Base-by-base conservation (phyloP, 2,797 vertebrate species). In the Parauchenoglanis ngamensis region DNA sequence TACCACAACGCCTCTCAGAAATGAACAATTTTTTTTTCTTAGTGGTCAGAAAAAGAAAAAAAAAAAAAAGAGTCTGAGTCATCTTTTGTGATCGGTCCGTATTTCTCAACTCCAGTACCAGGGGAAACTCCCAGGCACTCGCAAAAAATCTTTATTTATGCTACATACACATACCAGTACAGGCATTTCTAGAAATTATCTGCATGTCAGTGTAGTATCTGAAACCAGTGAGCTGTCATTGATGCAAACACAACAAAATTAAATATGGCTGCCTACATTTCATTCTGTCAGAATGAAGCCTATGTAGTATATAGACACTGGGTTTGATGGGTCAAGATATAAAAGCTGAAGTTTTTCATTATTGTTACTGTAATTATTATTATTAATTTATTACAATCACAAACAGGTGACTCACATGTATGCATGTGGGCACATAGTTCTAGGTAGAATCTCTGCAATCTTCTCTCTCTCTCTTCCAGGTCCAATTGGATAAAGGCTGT, bases 401-500 rank as follows among this genome's bases (percentile, higher is more conserved):
- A 57, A 19, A 35, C 28, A 7, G 21, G 54, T 57, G 54, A 76
- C 72, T 25, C 10, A 49, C 65, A n/a, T 35, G 44, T 10, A 25
- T 49, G 21, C 49, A 77, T 40, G 28, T 31, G 46, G 25, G n/a
- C 54, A 25, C 13, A 54, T 7, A 28, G 25, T 19, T 77, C 49
- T 56, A 31, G n/a, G 49, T 12, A 80, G 78, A n/a, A 40, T 83
- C 10, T 52, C n/a, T 83, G n/a, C 10, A 67, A 7, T 40, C 40
- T 40, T 40, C 35, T 40, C 40, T 40, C 40, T 40, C 40, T 40
- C 40, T 40, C 40, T 40, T 78, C 4, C 54, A 99, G 98, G 94
- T 96, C 97, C 90, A 99, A 99, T 89, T 99, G 98, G 98, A 99
- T 99, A 93, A 99, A 99, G 93, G 98, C 98, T 31, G 98, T 99